Percentiles rank a stretch among this genome's conserved stretches.
phyloP scores from a whole-genome alignment of 2,113 vertebrate species.

The Setophaga coronata region DNA sequence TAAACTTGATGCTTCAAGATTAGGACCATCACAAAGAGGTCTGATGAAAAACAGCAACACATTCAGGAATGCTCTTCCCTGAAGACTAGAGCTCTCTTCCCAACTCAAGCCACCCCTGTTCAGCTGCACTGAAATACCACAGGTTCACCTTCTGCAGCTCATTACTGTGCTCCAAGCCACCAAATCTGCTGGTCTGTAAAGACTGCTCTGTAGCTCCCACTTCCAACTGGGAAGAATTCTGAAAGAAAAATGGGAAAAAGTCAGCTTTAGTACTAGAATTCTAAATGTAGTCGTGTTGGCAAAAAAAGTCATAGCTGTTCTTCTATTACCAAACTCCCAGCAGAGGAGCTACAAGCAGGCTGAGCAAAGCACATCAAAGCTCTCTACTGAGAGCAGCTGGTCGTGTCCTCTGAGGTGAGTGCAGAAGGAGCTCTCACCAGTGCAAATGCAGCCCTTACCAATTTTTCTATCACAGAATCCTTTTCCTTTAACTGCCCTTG shows the following conservation, averaged over 20 bases:
- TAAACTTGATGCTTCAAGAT: not conserved
- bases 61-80: not conserved
- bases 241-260: not conserved
- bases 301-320: not conserved
- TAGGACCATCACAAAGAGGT: not conserved
- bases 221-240: constrained; percentile 75
- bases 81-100: not conserved
- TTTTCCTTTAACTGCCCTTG: constrained; percentile 86
- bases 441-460: constrained; percentile 72
- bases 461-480: constrained; percentile 79
- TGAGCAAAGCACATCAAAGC: not conserved
- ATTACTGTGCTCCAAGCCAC: constrained; percentile 66
- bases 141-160: constrained; percentile 83
- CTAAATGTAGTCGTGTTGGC: fast-evolving
- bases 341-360: not conserved
- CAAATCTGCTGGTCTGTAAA: constrained; percentile 45
- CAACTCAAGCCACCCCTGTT: not conserved
- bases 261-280: not conserved
- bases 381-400: not conserved
- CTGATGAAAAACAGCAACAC: not conserved
- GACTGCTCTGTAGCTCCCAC: constrained; percentile 56
- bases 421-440: not conserved
- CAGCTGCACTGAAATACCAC: not conserved
- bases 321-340: not conserved
- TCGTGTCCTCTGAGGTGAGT: not conserved